phyloP scores from a whole-genome alignment of 1,140 invertebrate species.

The Idris sp. region DNA sequence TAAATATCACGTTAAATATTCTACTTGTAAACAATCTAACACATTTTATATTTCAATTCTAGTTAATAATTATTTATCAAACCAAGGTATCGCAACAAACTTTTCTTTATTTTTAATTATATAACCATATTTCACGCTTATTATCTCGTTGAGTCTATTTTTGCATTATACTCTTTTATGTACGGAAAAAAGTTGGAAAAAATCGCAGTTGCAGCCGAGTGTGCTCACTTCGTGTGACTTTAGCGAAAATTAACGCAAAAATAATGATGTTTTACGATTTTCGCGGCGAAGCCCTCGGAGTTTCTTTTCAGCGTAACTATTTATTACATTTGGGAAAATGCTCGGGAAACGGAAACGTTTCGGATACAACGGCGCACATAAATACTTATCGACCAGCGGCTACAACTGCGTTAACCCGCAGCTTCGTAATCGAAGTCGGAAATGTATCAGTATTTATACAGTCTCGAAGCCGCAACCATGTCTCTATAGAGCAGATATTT shows the following conservation, averaged over 20 bases:
- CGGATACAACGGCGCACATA: constrained; percentile 44
- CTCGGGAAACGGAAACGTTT: constrained; percentile 24
- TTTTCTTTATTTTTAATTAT: no score
- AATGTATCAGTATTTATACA: constrained; percentile 64
- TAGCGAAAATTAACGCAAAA: constrained; percentile 39
- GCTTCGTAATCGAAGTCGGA: constrained; percentile 59
- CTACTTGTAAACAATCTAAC: no score
- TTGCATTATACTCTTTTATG: no score
- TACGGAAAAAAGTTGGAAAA: no score
- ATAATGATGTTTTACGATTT: constrained; percentile 52
- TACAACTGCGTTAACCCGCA: constrained; percentile 51
- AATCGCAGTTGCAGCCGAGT: no score
- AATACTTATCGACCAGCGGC: constrained; percentile 61
- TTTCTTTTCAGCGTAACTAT: constrained; percentile 45
- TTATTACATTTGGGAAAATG: constrained; percentile 44
- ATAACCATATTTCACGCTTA: no score
- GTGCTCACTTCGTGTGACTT: no score
- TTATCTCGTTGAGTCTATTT: no score
- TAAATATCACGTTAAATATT: no score
- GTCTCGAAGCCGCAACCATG: constrained; percentile 53
- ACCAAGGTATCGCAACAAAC: no score
- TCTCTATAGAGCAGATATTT: constrained; percentile 56
- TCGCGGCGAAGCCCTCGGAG: constrained; percentile 9
- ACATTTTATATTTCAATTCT: no score
- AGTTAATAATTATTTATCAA: no score